Percentiles rank a stretch among this genome's conserved stretches.
Evolutionary conservation across 1,140 invertebrate genomes (phyloP).

Genomic region (Tetramorium parvispinum): DNA sequence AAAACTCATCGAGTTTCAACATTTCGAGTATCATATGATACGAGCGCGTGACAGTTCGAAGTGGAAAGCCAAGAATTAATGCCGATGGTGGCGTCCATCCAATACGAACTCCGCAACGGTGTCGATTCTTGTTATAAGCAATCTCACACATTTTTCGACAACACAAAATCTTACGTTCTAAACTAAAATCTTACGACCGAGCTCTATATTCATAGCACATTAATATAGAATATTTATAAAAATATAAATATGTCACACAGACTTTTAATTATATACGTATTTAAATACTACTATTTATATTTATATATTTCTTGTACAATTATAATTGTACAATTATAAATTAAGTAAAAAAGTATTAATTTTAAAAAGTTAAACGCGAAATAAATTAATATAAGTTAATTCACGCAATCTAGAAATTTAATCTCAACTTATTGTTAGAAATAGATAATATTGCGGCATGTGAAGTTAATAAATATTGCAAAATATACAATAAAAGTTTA

Average conservation of each 20-base stretch:
- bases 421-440: background rate
- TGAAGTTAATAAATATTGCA: constrained; percentile 34
- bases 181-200: background rate
- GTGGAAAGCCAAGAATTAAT: constrained; percentile 76
- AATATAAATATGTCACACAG: background rate
- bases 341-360: background rate
- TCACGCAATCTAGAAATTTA: background rate
- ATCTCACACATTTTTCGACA: background rate
- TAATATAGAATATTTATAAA: background rate
- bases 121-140: constrained; percentile 58
- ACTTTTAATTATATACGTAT: background rate
- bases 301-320: background rate
- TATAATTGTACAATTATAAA: background rate
- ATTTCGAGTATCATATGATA: constrained; percentile 24
- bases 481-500: background rate
- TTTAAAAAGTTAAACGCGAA: background rate
- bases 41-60: constrained; percentile 16
- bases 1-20: background rate
- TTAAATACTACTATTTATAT: background rate
- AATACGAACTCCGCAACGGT: constrained; percentile 70
- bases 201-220: background rate
- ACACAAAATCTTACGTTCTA: background rate
- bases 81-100: constrained; percentile 75
- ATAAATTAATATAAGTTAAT: background rate
- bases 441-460: background rate